Evolutionary conservation across 2,113 vertebrate species (phyloP), one percentile per base, ranked within the genome.

Genomic region (Protomyctophum bolini): DNA sequence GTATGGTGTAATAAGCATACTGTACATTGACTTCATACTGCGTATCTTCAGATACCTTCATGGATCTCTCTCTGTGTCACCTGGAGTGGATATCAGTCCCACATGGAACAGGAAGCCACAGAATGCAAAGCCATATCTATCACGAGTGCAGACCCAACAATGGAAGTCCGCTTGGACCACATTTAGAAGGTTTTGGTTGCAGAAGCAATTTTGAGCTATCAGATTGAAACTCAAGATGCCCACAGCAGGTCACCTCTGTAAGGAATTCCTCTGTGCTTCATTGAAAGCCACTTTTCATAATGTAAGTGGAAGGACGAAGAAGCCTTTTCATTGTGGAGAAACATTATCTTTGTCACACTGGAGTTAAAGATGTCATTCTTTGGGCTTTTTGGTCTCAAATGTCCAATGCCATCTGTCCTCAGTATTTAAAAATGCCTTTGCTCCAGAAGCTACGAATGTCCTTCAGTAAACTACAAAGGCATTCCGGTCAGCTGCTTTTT

Each of bases 191-290:
- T 84, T 88, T 83, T 86, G 78, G 84, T 85, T 87, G 84, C 87
- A 89, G 76, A 73, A 64, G 83, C 83, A 91, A 87, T 87, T 86
- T 87, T 73, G 65, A 79, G 33, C 84, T 91, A 93, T 92, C 91
- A 91, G 90, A 91, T 91, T 87, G 90, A 91, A 92, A 91, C 78
- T 76, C 69, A 77, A 91, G 89, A 90, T 79, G 80, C 75, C 21
- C 77, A 71, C 77, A 72, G 57, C 63, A 70, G 74, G 77, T 87
- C 79, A 72, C 60, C 84, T 89, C 85, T 84, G 85, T 88, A 82
- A 83, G 81, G 88, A 87, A 86, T 89, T 83, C 80, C 79, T 76
- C 47, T 57, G 76, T 80, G 68, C 60, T 29, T 82, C 67, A 78
- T 87, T 86, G 69, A 81, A 78, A 82, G 83, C 75, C 59, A 66